Percentiles rank a stretch among this genome's conserved stretches.
phyloP scores from a whole-genome alignment of 1,140 invertebrate genomes.

The Cecropterus lyciades region DNA sequence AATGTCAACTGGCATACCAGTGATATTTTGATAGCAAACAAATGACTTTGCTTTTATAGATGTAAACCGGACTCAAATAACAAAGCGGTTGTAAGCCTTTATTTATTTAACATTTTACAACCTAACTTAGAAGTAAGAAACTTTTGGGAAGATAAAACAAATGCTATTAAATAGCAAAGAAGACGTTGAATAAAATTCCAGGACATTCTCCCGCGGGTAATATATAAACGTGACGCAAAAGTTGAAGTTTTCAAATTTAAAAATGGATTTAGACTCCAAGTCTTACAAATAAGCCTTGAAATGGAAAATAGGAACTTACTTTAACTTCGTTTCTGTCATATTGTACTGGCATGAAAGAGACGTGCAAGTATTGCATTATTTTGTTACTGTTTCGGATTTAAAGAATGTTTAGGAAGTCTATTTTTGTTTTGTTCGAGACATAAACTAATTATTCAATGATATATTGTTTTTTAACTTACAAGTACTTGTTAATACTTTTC shows the following conservation, averaged over 20 bases:
- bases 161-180: slow-evolving; percentile 31
- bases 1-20: too few species aligned
- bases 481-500: too few species aligned
- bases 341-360: not conserved
- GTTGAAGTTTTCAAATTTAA: slow-evolving; percentile 46
- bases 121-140: slow-evolving; percentile 30
- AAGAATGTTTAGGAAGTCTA: too few species aligned
- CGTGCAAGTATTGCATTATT: not conserved
- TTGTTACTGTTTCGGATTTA: too few species aligned
- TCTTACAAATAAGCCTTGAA: slow-evolving; percentile 41
- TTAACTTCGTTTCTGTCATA: slow-evolving; percentile 3
- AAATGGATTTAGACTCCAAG: slow-evolving; percentile 43
- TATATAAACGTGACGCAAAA: slow-evolving; percentile 45
- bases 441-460: too few species aligned
- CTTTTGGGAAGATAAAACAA: slow-evolving; percentile 31
- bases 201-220: slow-evolving; percentile 40
- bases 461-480: too few species aligned
- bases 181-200: slow-evolving; percentile 30
- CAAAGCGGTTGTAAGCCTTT: slow-evolving; percentile 5
- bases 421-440: too few species aligned
- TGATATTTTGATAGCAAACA: not conserved
- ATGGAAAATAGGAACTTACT: slow-evolving; percentile 14
- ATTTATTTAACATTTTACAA: slow-evolving; percentile 35
- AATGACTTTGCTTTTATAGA: not conserved
- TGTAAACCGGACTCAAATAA: not conserved